Base-by-base conservation (phyloP, 2,888 invertebrate species). In the Trichopria drosophilae region DNA sequence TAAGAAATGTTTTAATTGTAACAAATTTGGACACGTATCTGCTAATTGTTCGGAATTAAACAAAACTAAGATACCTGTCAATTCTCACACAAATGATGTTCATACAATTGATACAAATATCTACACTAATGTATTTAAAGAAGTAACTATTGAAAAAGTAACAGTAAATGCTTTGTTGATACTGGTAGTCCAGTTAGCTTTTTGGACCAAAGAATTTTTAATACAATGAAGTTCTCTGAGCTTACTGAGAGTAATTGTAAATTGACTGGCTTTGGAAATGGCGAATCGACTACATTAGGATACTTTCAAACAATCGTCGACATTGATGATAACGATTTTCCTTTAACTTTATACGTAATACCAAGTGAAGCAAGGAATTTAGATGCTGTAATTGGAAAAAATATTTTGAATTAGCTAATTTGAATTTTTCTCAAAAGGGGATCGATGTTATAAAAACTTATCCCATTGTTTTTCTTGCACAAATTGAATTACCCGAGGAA, bases 131-230 rank as follows among this genome's bases (percentile, higher is more conserved):
- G 16, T 34, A 16, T 16, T 12, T n/a, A 45, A 45, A 29, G 29
- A 29, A 9, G 22, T 45, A 9, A 22, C 13, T n/a, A 36, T 42
- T 29, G 24, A 42, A 12, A 26, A 35, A 36, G 28, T 42, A 3
- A 29, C 36, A 35, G 18, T 42, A 29, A 13, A 28, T n/a, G 42
- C 49, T 22, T 29, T 42, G 15, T 15, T 49, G 26, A 42, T 16
- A 46, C 46, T 10, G 46, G 31, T 3, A 46, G 46, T 37, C 36
- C 46, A 3, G 28, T 46, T 4, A 49, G 36, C 18, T 22, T 49
- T 15, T 9, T 49, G n/a, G 29, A 37, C n/a, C 36, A 49, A 16
- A 19, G 23, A 28, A 15, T 36, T 15, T 34, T 48, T 41, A 18
- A n/a, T n/a, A n/a, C n/a, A n/a, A n/a, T n/a, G n/a, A n/a, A n/a